Percentiles rank a stretch among this genome's conserved stretches.
Conservation (phyloP, 2,113 vertebrate genomes). For the Hydrolagus affinis region DNA sequence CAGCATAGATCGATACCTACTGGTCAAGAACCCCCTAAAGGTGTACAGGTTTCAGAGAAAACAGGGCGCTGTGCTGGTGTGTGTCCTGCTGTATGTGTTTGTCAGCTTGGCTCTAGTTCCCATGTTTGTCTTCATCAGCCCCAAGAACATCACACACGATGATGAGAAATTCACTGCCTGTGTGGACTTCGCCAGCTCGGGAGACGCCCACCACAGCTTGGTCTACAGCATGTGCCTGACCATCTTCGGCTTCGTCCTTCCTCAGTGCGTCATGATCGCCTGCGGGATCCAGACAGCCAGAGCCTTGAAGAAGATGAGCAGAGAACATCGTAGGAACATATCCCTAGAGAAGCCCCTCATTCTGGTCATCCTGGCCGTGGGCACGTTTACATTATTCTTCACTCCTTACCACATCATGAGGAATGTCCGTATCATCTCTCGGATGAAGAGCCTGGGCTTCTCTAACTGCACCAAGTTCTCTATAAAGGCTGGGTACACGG, state of each 20-base stretch:
- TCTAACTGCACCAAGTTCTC: not conserved
- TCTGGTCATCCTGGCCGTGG: slow-evolving; percentile 16
- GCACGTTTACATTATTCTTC: slow-evolving; percentile 18
- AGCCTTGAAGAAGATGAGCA: slow-evolving; percentile 1
- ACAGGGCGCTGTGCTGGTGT: not conserved
- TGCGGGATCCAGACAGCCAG: not conserved
- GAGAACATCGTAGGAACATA: not conserved
- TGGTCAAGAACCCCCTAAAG: slow-evolving; percentile 28
- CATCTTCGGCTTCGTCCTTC: slow-evolving; percentile 19
- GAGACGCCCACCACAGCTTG: not conserved
- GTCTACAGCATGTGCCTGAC: slow-evolving; percentile 30
- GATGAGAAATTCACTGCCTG: not conserved
- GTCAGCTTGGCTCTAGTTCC: slow-evolving; percentile 31
- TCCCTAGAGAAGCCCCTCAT: slow-evolving; percentile 6
- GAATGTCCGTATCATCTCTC: slow-evolving; percentile 21
- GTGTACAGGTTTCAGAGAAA: slow-evolving; percentile 19
- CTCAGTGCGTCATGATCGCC: not conserved
- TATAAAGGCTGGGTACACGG: slow-evolving; percentile 9
- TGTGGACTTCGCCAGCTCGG: slow-evolving; percentile 31
- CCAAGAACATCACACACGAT: slow-evolving; percentile 12
- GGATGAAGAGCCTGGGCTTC: not conserved
- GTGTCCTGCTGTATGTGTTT: slow-evolving; percentile 3
- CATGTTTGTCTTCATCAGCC: slow-evolving; percentile 30
- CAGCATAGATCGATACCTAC: slow-evolving; percentile 35
- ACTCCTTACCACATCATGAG: slow-evolving; percentile 33